Percentiles rank a stretch among this genome's conserved stretches.
phyloP scores from a whole-genome alignment of 2,113 vertebrate species.

The Morphnarchus princeps region DNA sequence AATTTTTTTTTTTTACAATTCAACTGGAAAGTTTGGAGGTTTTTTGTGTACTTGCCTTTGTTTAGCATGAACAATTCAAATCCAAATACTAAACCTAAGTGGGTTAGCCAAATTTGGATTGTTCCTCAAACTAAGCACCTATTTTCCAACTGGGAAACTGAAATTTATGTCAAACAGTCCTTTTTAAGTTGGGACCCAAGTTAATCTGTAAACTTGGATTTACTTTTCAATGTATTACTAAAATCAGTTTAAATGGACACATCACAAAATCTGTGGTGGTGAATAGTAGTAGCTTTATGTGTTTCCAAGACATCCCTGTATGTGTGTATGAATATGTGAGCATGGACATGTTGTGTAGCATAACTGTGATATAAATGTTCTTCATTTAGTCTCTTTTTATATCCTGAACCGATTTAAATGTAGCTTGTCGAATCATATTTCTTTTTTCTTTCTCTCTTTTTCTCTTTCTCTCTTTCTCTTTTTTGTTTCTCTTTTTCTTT shows the following conservation, averaged over 20 bases:
- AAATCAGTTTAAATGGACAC: neutral
- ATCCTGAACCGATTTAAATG: neutral
- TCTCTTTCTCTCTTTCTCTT: no score
- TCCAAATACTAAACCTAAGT: neutral
- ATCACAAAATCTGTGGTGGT: neutral
- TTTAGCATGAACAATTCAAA: neutral
- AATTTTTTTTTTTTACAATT: neutral
- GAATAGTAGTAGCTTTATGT: neutral
- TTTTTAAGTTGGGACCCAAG: neutral
- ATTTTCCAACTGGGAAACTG: neutral
- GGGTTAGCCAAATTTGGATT: neutral
- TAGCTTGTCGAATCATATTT: neutral
- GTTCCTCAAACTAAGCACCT: neutral
- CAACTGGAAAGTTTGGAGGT: neutral
- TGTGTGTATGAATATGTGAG: no score
- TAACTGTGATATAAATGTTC: neutral
- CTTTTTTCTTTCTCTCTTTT: accelerated
- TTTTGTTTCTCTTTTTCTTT: no score
- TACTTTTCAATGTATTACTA: neutral
- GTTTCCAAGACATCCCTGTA: neutral
- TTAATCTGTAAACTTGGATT: neutral
- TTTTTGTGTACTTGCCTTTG: neutral
- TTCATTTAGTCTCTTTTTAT: neutral
- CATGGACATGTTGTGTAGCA: neutral
- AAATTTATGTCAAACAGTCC: neutral